These are phyloP conservation scores for Sturnira hondurensis DNA, from an alignment of 2,113 vertebrate species.

Conservation along the genomic window DNA sequence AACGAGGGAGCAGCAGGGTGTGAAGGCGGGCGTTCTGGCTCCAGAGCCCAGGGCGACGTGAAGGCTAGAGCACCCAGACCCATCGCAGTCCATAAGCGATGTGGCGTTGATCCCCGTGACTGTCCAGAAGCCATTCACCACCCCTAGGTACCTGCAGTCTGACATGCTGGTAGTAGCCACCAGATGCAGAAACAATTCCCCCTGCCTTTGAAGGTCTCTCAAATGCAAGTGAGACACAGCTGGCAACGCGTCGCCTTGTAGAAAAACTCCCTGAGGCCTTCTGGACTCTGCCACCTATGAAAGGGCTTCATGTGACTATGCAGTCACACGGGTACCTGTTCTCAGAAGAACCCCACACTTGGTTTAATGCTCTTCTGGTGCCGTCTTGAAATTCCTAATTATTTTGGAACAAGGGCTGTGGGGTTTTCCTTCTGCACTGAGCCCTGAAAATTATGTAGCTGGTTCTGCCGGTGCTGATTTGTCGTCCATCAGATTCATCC, in stretches of 20 bases:
- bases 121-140: neutral
- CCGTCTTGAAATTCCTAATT: neutral
- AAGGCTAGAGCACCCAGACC: neutral
- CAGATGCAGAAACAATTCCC: neutral
- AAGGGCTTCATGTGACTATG: neutral
- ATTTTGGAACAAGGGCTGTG: neutral
- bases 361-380: neutral
- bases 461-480: neutral
- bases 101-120: rapidly evolving
- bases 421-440: neutral
- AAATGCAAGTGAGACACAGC: neutral
- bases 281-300: neutral
- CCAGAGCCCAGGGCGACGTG: neutral
- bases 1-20: neutral
- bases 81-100: neutral
- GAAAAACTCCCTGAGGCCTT: neutral
- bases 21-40: neutral
- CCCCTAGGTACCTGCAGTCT: neutral
- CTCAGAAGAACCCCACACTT: neutral
- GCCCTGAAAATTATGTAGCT: neutral
- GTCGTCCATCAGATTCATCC: neutral
- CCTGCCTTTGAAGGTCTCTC: neutral
- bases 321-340: neutral
- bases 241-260: neutral
- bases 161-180: neutral